A percentile compares a stretch with the other conserved stretches of the same genome.
Conservation (phyloP, 2,888 invertebrate species). For the Drosophila pullipes region DNA sequence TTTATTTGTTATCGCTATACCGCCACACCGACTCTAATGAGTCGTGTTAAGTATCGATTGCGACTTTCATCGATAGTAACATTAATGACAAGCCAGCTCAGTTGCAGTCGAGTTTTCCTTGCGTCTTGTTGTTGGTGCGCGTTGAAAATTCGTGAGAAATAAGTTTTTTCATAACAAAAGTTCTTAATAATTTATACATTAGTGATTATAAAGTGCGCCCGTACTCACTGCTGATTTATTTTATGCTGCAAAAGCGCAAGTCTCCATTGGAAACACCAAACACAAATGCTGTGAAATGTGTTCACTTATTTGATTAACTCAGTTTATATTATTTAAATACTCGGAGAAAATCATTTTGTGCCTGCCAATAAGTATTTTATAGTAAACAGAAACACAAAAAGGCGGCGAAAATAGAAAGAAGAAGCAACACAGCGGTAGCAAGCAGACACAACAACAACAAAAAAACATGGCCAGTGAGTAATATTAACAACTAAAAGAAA, state of each 20-base stretch:
- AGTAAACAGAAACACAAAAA: constrained; percentile 40
- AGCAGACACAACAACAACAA: constrained; percentile 34
- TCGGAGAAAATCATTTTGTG: constrained; percentile 38
- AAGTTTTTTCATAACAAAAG: constrained; percentile 17
- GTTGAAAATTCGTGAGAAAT: constrained; percentile 16
- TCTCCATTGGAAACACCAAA: constrained; percentile 3
- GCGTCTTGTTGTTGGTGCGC: constrained; percentile 35
- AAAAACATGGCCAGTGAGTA: constrained; percentile 83
- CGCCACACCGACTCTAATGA: constrained; percentile 13
- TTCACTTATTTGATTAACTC: constrained; percentile 55
- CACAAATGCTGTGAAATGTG: constrained; percentile 67
- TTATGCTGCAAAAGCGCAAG: constrained; percentile 25
- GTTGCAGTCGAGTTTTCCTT: constrained; percentile 51
- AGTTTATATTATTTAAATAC: constrained; percentile 40
- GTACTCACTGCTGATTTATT: constrained; percentile 11
- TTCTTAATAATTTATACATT: constrained; percentile 17
- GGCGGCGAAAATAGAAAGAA: constrained; percentile 46
- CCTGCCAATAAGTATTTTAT: constrained; percentile 42
- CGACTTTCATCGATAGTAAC: constrained; percentile 7
- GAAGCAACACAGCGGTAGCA: constrained; percentile 28
- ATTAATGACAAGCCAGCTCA: constrained; percentile 12
- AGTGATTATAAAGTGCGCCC: constrained; percentile 18
- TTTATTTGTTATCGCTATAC: not conserved
- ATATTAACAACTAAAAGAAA: constrained; percentile 44
- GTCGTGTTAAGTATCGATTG: constrained; percentile 36